Percentiles rank a stretch among this genome's conserved stretches.
These are phyloP conservation scores for Pangasius mekongensis DNA, from an alignment of 2,797 vertebrate genomes.

Conservation along the genomic window DNA sequence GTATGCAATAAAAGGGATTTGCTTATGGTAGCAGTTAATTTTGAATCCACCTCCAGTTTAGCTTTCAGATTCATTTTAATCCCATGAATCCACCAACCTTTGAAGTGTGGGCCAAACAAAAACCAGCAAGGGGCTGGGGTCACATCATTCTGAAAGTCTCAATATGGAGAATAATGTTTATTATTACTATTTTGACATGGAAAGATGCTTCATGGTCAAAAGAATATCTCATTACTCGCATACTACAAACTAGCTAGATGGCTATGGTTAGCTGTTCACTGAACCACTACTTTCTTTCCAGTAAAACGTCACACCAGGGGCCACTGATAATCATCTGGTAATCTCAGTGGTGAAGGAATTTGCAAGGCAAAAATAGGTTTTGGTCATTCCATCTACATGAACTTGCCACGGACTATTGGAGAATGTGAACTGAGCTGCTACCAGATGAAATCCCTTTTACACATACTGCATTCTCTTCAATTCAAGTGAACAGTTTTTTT, in stretches of 20 bases:
- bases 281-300: background rate
- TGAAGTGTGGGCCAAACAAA: background rate
- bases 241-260: background rate
- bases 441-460: background rate
- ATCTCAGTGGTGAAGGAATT: background rate
- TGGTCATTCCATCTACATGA: background rate
- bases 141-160: background rate
- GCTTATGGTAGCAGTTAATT: constrained; percentile 23
- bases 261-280: background rate
- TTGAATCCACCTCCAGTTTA: background rate
- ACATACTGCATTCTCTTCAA: background rate
- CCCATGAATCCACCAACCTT: background rate
- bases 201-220: background rate
- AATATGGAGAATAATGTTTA: background rate
- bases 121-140: background rate
- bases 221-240: too few relatives aligned
- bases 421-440: background rate
- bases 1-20: constrained; percentile 7
- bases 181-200: background rate
- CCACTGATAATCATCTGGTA: background rate
- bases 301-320: background rate
- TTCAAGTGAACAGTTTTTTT: background rate
- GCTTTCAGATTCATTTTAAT: constrained; percentile 1
- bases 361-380: background rate
- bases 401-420: background rate